Base-by-base conservation (phyloP, 1,140 invertebrate species). In the Platyscapa corneri region DNA sequence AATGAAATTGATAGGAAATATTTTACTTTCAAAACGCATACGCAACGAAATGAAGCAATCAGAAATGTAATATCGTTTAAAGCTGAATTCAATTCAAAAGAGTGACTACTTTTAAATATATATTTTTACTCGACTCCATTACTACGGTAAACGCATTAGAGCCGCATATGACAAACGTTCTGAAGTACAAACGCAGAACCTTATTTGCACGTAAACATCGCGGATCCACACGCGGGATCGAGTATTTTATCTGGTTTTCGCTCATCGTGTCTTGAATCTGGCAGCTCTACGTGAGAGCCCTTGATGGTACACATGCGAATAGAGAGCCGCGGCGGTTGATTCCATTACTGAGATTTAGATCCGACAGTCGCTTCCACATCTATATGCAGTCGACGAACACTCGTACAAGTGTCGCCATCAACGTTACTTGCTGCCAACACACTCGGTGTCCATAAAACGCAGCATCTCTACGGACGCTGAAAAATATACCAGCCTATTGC, bases 301-400 rank as follows among this genome's bases (percentile, higher is more conserved):
- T 67, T 64, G 8, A 67, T 8, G n/a, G 27, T 81, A n/a, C 32
- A 64, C 18, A 42, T 42, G 42, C 70, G 37, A 42, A n/a, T 20
- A 42, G 23, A 7, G 70, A 74, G 37, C 3, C 34, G 34, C 67
- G 46, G 42, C n/a, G 80, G 83, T 86, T 90, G 89, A 90, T 90
- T 90, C 86, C 88, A 90, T 90, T 90, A 90, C 84, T 85, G 84
- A 85, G 86, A 76, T 88, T 86, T 85, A 83, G 85, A 87, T 87
- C 74, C 74, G 18, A 39, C 84, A 81, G 67, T 42, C 65, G 42
- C 27, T 20, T 80, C 23, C 37, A 80, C 39, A 42, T 32, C 27
- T 3, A 46, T 60, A 42, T 16, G 18, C 0, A 67, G 1, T 23
- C 42, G 78, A 65, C 27, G 37, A 56, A 64, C 32, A 37, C 3